These are phyloP conservation scores for Melanotaenia pygmaea DNA, from an alignment of 2,797 vertebrate genomes.

Conservation along the genomic window DNA sequence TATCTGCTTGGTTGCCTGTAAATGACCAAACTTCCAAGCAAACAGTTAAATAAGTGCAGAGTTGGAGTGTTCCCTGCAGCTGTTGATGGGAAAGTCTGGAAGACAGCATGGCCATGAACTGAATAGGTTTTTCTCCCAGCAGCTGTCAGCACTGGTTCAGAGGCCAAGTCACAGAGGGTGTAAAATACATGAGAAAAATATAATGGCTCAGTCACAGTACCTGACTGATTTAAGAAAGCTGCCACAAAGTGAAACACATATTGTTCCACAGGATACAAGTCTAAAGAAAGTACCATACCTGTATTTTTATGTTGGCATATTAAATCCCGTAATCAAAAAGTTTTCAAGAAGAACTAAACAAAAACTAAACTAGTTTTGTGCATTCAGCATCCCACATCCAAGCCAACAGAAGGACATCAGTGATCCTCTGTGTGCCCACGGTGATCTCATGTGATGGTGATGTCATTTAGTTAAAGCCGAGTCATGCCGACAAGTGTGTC, in stretches of 20 bases:
- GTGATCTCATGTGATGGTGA: constrained; percentile 77
- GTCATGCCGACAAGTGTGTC: constrained; percentile 58
- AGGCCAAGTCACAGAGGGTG: constrained; percentile 29
- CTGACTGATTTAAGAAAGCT: constrained; percentile 19
- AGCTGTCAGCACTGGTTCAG: constrained; percentile 49
- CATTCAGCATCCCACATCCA: constrained; percentile 43
- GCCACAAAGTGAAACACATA: constrained; percentile 7
- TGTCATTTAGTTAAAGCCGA: constrained; percentile 67
- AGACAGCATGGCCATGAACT: constrained; percentile 31
- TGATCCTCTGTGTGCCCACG: constrained; percentile 60
- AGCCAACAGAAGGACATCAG: constrained; percentile 61
- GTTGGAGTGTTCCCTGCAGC: not conserved
- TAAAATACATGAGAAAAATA: constrained; percentile 56
- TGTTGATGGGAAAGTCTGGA: constrained; percentile 26
- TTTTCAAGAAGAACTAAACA: not conserved
- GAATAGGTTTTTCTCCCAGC: constrained; percentile 24
- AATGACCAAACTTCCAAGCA: not conserved
- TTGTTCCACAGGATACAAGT: not conserved
- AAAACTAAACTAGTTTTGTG: constrained; percentile 26
- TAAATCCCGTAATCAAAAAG: not conserved
- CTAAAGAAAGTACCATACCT: not conserved
- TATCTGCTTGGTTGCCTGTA: not conserved
- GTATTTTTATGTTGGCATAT: not conserved
- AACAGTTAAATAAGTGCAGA: not conserved
- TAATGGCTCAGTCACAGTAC: constrained; percentile 31